Base-by-base conservation (phyloP, 2,888 invertebrate species). In the Heterodera filipjevi region DNA sequence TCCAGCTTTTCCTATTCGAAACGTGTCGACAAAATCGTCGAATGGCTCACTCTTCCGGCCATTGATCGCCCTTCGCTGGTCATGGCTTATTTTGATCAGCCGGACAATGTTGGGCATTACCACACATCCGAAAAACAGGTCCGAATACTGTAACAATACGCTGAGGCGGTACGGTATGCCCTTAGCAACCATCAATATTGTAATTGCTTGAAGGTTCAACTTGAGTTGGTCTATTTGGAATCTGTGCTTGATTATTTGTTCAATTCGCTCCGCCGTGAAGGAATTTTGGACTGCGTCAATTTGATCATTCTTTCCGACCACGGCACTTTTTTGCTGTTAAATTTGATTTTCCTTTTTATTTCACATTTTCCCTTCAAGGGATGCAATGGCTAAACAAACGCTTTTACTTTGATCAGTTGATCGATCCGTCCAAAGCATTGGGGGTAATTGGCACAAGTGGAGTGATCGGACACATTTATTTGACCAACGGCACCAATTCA, bases 41-140 rank as follows among this genome's bases (percentile, higher is more conserved):
- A 81, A 30, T 81, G 81, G 81, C 76, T 81, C 6, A 46, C 70
- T 30, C 71, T 81, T 39, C 81, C 81, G 66, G 78, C 81, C n/a
- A 74, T 39, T 1, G 49, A 81, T 46, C 78, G 86, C 12, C 87
- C 87, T 1, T 82, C 84, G 27, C 79, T 87, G 6, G 84, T 87
- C n/a, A 85, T 85, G 59, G 87, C 86, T 27, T 87, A 87, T 76
- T 81, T 87, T 49, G 86, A 86, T 76, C 86, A 87, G 76, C 87
- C 87, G 27, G 87, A 87, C 77, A 80, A 79, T 44, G 83, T 85
- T 30, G 87, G 86, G 3, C 87, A 87, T 71, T 86, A 82, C 73
- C 82, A 83, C 66, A 82, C 78, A 27, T 79, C 76, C 16, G 83
- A 84, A 53, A 77, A 80, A 33, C 81, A 85, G 39, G 78, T 77